Evolutionary conservation across 2,888 invertebrate genomes (phyloP), one percentile per base, ranked within the genome.

Genomic region (Falcaria lacertinaria): DNA sequence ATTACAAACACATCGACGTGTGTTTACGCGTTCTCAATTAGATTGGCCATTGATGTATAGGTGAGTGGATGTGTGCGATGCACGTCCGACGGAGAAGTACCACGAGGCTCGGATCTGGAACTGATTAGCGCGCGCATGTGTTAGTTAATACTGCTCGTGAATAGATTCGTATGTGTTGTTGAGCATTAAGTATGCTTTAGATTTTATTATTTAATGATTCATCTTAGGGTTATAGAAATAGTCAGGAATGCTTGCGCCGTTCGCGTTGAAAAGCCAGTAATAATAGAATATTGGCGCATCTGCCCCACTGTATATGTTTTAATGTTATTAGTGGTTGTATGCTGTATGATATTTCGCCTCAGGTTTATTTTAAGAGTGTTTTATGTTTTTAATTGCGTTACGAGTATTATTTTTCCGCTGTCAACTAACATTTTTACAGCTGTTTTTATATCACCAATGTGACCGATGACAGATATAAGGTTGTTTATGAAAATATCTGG

Each of bases 131-230:
- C 60, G 66, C 69, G 76, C 70, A 67, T 79, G 86, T 84, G 80
- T 83, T 81, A 65, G 80, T 79, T 74, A 74, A 75, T 68, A 74
- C 72, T 64, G 64, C 73, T 76, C 78, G 72, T 75, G 82, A 82
- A 85, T 80, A 84, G 75, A 76, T 67, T 69, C 70, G 68, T 71
- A 68, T 75, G 76, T 80, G 84, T 80, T 79, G 76, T 76, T 73
- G 79, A 74, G 88, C 85, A 87, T 88, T 88, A 88, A 88, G 88
- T 87, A 80, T 79, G 87, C 87, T 86, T 85, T 80, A 64, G 77
- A 88, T 89, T 89, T 89, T 88, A 89, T 89, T 88, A 89, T 88
- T 88, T 88, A 89, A 88, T 89, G 89, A 89, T 83, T 89, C 89
- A 89, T 87, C 85, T 86, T 81, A 81, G 84, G 85, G 82, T 81